These are phyloP conservation scores for Siphamia tubifer DNA, from an alignment of 2,113 vertebrate species.

Conservation along the genomic window DNA sequence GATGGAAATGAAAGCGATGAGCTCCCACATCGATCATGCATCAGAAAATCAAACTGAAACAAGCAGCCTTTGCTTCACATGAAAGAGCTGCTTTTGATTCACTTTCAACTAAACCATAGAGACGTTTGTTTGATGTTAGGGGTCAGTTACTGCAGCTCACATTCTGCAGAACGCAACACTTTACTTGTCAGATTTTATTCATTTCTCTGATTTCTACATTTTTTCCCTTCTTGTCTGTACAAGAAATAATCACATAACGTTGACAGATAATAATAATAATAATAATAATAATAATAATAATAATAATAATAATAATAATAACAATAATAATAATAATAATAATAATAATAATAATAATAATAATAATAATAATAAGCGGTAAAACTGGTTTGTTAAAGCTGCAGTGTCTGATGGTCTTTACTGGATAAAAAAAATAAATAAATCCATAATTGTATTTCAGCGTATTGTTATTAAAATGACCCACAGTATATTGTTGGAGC, in stretches of 20 bases:
- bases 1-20: neutral
- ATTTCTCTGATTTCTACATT: neutral
- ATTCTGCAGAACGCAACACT: neutral
- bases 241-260: neutral
- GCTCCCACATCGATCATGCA: neutral
- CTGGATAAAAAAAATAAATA: too few species aligned
- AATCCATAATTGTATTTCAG: too few species aligned
- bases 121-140: slow-evolving; percentile 14
- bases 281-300: too few species aligned
- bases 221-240: too few species aligned
- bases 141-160: neutral
- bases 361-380: neutral
- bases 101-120: neutral
- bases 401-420: too few species aligned
- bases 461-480: too few species aligned
- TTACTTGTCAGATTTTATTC: neutral
- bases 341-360: neutral
- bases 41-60: slow-evolving; percentile 12
- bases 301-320: too few species aligned
- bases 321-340: neutral
- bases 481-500: too few species aligned
- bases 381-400: too few species aligned
- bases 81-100: neutral
- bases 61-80: neutral
- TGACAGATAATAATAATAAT: neutral